These are phyloP conservation scores for Solenodon paradoxus DNA, from an alignment of 2,113 vertebrate species.

Conservation along the genomic window DNA sequence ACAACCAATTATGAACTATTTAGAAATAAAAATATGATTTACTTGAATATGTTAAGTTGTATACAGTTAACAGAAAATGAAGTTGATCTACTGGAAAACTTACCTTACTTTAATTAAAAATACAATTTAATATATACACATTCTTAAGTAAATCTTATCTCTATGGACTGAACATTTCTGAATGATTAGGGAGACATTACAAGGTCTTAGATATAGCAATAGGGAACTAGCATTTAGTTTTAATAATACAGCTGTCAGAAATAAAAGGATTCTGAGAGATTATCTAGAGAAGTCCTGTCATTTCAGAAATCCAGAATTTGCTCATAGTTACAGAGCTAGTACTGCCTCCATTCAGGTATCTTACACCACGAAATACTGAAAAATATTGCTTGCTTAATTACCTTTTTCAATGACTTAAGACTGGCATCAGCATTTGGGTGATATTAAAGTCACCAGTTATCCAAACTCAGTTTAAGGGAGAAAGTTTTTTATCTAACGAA, in stretches of 20 bases:
- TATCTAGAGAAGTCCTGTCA: background rate
- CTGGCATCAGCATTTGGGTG: background rate
- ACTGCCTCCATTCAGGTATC: accelerated
- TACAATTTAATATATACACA: background rate
- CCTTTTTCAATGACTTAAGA: background rate
- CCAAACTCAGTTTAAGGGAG: background rate
- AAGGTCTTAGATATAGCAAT: background rate
- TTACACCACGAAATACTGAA: background rate
- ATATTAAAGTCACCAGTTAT: background rate
- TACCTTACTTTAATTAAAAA: background rate
- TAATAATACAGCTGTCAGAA: background rate
- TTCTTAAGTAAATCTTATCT: background rate
- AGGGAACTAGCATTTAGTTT: background rate
- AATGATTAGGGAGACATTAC: background rate
- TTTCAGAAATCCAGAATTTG: background rate
- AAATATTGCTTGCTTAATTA: conserved; percentile 38
- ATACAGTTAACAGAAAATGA: background rate
- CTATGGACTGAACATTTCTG: background rate
- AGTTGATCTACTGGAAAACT: background rate
- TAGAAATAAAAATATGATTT: background rate
- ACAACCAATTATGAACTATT: background rate
- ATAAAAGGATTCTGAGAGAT: background rate
- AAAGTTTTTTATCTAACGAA: background rate
- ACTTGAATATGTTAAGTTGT: background rate
- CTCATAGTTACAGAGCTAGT: background rate